Conservation (phyloP, 1,140 invertebrate genomes). For the Drosophila kurseongensis region DNA sequence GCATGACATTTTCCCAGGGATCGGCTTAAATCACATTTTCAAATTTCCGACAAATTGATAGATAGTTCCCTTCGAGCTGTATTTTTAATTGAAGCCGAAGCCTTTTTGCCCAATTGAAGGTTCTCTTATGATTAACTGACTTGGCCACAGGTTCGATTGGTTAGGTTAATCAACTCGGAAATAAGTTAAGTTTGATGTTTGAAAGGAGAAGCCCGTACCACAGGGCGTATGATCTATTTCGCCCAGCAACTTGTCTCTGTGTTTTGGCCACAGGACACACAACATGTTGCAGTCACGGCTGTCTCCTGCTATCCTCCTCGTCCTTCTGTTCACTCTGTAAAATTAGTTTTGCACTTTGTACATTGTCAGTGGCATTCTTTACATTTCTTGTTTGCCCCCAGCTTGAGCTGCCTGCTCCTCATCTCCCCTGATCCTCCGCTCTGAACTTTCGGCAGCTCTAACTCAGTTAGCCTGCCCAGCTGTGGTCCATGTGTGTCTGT, state of each 20-base stretch:
- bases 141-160: constrained; percentile 21
- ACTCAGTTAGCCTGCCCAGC: constrained; percentile 49
- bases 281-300: constrained; percentile 60
- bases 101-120: constrained; percentile 31
- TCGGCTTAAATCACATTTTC: constrained; percentile 26
- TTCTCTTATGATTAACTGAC: constrained; percentile 40
- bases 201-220: constrained; percentile 15
- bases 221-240: constrained; percentile 73
- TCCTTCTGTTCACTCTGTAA: constrained; percentile 70
- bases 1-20: constrained; percentile 31
- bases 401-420: constrained; percentile 7
- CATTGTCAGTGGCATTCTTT: constrained; percentile 83
- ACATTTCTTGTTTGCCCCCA: constrained; percentile 69
- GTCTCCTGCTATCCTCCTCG: constrained; percentile 18
- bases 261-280: constrained; percentile 26
- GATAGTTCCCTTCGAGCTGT: constrained; percentile 8
- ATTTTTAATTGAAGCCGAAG: constrained; percentile 9
- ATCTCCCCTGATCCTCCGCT: not conserved
- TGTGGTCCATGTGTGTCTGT: constrained; percentile 28
- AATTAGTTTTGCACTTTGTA: constrained; percentile 84
- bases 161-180: constrained; percentile 41
- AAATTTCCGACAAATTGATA: constrained; percentile 13
- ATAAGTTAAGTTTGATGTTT: constrained; percentile 5
- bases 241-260: constrained; percentile 42
- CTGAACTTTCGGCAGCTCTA: constrained; percentile 43